Evolutionary conservation across 2,797 vertebrate species (phyloP), one percentile per base, ranked within the genome.

Genomic region (Myotis pilosus): DNA sequence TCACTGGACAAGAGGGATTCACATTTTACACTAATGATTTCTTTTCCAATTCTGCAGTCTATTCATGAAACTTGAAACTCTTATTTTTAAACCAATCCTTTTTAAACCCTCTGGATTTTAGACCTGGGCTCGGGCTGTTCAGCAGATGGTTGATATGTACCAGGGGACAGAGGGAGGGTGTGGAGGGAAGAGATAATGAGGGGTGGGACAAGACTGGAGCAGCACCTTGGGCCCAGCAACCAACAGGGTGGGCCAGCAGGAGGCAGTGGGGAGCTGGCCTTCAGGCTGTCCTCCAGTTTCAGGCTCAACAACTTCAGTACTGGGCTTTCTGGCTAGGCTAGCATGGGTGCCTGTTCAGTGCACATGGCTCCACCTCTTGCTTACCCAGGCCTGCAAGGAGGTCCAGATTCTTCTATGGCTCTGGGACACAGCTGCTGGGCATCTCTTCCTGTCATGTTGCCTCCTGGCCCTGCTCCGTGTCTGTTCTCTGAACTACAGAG

Each of bases 81-180:
- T 89, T 94, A 91, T 96, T 97, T 98, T 97, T 33, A 51, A 97
- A 84, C 68, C 94, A 97, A 97, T 72, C 87, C 84, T 86, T 83
- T 79, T 93, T 96, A 97, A 89, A 89, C 92, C 92, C 98, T 94
- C 89, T 79, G 91, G 78, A 97, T 95, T 94, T 97, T 85, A 94
- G 94, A 81, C 51, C 94, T 87, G 81, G 96, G 78, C 6, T 68
- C 94, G 8, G 57, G 90, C 66, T 96, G 64, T 96, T 96, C 53
- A 97, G 95, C 97, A 98, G 95, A 97, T 97, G 97, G 94, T 94
- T 97, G 92, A 87, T 57, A 9, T 30, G 44, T 30, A 36, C 41
- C 55, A 44, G 49, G 51, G 47, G 28, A 60, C 88, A 12, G 12
- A 97, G 89, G 41, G 28, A 11, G 2, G 17, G 5, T 80, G 1